Evolutionary conservation across 2,888 invertebrate species (phyloP), one percentile per base, ranked within the genome.

Genomic region (Spilosoma lubricipeda): DNA sequence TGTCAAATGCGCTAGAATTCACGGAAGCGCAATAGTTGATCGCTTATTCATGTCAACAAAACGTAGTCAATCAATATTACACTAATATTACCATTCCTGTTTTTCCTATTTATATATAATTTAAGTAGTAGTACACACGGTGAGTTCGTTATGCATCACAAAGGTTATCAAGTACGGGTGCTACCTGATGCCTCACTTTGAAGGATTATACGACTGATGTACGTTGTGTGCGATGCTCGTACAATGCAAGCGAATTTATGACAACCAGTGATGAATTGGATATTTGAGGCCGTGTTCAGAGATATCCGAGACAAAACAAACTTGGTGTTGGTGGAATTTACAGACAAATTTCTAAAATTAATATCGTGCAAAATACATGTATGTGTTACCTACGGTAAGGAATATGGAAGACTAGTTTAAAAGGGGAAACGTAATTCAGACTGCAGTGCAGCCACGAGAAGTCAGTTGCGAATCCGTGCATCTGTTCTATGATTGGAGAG

Each of bases 21-120:
- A 75, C 68, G 67, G 80, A 78, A 77, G 80, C 76, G 84, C 77
- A 73, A 84, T 88, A 90, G 89, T 87, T 88, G 88, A 88, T 81
- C 77, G 86, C 86, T 84, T 82, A 86, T 87, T 86, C 82, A 85
- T 88, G 89, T 88, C 88, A 85, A 78, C 74, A 85, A 85, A 82
- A 63, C 18, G 80, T 81, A 86, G 82, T 80, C 77, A 80, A 80
- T 81, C 42, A 45, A 70, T 63, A 45, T 70, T 5, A 59, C 76
- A 75, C 56, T 72, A 52, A 78, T 77, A 74, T 72, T 73, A 63
- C 9, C 9, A 23, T 56, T 23, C n/a, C 52, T 56, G 33, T 52
- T 56, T 23, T 52, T 18, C 9, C 52, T 48, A 20, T 52, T 52
- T 52, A 52, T 23, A 52, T 23, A 52, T 52, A 0, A 23, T 48